These are phyloP conservation scores for Lytechinus pictus DNA, from an alignment of 35 echinoderm and acorn worm species.

Conservation along the genomic window DNA sequence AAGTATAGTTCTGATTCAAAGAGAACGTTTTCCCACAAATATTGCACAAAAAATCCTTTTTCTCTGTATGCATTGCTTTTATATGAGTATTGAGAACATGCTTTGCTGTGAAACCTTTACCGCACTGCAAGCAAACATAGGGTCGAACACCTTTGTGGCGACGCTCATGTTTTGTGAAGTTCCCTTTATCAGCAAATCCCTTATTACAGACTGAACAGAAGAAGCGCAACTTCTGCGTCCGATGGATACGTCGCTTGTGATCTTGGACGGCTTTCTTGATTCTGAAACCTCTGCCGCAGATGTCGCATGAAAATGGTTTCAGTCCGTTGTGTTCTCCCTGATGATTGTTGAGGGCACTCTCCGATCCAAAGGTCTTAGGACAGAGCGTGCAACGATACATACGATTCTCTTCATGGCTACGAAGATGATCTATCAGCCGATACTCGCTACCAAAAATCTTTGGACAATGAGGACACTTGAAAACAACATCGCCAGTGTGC, in stretches of 20 bases:
- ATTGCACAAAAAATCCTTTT: slow-evolving; percentile 56
- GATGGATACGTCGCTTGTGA: slow-evolving; percentile 27
- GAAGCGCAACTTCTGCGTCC: background rate
- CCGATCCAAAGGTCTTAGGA: background rate
- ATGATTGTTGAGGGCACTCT: slow-evolving; percentile 22
- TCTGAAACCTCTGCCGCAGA: slow-evolving; percentile 27
- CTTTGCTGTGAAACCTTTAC: slow-evolving; percentile 81
- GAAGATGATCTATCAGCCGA: background rate
- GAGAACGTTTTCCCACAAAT: slow-evolving; percentile 64
- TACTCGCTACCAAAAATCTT: background rate
- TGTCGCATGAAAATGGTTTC: slow-evolving; percentile 28
- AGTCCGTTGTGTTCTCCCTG: slow-evolving; percentile 34
- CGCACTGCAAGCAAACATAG: slow-evolving; percentile 69
- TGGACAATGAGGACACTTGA: slow-evolving; percentile 23
- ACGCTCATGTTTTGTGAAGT: slow-evolving; percentile 40
- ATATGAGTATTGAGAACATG: slow-evolving; percentile 62
- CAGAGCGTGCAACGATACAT: slow-evolving; percentile 11
- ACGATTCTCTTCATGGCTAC: background rate
- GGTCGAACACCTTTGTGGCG: slow-evolving; percentile 45
- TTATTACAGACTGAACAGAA: slow-evolving; percentile 54
- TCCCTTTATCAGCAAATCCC: slow-evolving; percentile 22
- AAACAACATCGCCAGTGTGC: background rate
- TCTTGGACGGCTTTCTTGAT: slow-evolving; percentile 26
- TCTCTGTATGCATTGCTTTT: slow-evolving; percentile 49
- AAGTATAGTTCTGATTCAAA: slow-evolving; percentile 15